Conservation (phyloP, 2,888 invertebrate species). For the Ormyrus labotus region DNA sequence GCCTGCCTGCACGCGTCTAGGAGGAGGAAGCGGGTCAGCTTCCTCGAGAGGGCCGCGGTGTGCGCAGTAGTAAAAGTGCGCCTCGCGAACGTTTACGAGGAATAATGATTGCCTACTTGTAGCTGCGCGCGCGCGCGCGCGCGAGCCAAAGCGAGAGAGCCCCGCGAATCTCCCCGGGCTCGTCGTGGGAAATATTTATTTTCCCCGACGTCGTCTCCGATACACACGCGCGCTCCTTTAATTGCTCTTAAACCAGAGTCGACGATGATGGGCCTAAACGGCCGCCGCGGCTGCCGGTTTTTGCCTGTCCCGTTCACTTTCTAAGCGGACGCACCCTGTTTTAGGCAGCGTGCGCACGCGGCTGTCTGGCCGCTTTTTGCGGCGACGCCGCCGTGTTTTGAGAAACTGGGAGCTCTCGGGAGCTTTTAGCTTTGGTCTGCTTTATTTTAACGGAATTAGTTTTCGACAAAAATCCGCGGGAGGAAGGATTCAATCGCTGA, state of each 20-base stretch:
- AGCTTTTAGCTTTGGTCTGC: too few relatives aligned
- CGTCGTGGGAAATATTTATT: conserved; percentile 55
- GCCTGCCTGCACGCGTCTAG: neutral
- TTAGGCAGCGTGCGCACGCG: too few relatives aligned
- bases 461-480: too few relatives aligned
- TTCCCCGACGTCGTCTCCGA: conserved; percentile 31
- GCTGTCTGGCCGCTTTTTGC: too few relatives aligned
- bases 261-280: conserved; percentile 28
- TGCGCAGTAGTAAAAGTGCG: conserved; percentile 51
- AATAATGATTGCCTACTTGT: conserved; percentile 57
- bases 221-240: conserved; percentile 26
- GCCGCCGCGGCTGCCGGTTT: neutral
- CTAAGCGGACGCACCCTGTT: too few relatives aligned
- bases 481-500: too few relatives aligned
- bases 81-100: conserved; percentile 54
- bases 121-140: conserved; percentile 35
- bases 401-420: too few relatives aligned
- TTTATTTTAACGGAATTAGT: too few relatives aligned
- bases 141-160: too few relatives aligned
- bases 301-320: neutral
- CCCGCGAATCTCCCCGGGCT: conserved; percentile 28
- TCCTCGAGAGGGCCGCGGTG: conserved; percentile 25
- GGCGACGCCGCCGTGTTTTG: too few relatives aligned
- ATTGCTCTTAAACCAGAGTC: conserved; percentile 37
- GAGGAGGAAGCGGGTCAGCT: conserved; percentile 48